Conservation (phyloP, 2,797 vertebrate genomes). For the Okamejei kenojei region DNA sequence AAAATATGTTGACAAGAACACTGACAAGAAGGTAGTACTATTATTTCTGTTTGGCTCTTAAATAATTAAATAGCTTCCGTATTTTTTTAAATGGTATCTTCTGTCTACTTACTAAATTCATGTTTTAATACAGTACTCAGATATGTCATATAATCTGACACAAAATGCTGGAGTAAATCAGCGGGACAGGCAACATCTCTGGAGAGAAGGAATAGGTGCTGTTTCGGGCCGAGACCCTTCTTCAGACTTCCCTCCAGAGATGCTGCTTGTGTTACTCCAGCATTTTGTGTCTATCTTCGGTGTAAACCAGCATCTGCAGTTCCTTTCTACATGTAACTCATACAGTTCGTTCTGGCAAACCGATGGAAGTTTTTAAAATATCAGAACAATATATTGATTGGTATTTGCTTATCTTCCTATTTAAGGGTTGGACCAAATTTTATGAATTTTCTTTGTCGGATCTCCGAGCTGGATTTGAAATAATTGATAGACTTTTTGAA, state of each 20-base stretch:
- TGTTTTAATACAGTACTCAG: neutral
- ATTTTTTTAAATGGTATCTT: neutral
- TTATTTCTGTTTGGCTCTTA: neutral
- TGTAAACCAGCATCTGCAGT: too few species aligned
- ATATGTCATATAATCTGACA: neutral
- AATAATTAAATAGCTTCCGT: neutral
- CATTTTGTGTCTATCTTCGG: too few species aligned
- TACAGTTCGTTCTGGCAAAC: neutral
- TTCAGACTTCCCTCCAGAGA: too few species aligned
- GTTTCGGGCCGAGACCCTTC: too few species aligned
- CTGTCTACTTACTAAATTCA: neutral
- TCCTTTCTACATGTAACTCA: neutral
- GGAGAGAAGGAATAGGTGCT: too few species aligned
- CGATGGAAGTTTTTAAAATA: neutral
- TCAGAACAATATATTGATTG: conserved; percentile 4
- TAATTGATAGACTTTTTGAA: conserved; percentile 85
- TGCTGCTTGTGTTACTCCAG: too few species aligned
- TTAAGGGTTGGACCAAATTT: conserved; percentile 93
- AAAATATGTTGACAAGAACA: neutral
- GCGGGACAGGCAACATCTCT: too few species aligned
- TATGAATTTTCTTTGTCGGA: conserved; percentile 95
- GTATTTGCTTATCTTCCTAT: conserved; percentile 41
- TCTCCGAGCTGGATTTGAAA: conserved; percentile 85
- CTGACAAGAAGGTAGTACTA: neutral
- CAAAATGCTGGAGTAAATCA: too few species aligned